A percentile compares a stretch with the other conserved stretches of the same genome.
Evolutionary conservation across 1,140 invertebrate species (phyloP).

Genomic region (Tetraneura akinire): DNA sequence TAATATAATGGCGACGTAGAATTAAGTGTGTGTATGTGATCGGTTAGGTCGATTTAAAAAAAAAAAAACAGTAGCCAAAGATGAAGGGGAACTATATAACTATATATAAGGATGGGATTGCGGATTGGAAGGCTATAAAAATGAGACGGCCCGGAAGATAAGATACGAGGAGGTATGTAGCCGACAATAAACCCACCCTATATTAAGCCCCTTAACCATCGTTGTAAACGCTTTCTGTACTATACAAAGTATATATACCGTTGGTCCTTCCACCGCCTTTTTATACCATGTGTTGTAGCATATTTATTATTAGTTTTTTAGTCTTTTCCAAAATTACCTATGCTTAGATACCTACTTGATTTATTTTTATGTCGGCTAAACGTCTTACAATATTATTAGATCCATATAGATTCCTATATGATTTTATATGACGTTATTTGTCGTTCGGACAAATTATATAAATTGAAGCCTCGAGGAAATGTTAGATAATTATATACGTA

Average conservation of each 20-base stretch:
- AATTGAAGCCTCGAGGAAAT: no score
- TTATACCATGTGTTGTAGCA: neutral
- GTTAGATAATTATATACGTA: no score
- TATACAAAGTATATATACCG: slow-evolving; percentile 46
- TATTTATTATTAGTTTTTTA: slow-evolving; percentile 43
- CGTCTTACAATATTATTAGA: no score
- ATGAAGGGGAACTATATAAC: slow-evolving; percentile 17
- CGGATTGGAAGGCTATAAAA: slow-evolving; percentile 47
- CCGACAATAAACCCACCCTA: slow-evolving; percentile 49
- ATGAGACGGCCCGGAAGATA: slow-evolving; percentile 47
- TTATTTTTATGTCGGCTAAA: neutral
- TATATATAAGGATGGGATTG: neutral
- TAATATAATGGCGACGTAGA: slow-evolving; percentile 44
- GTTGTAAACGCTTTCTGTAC: slow-evolving; percentile 50
- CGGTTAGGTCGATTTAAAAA: slow-evolving; percentile 40
- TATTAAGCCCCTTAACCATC: slow-evolving; percentile 38
- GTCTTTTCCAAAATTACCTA: neutral
- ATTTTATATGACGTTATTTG: no score
- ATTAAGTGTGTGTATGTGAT: slow-evolving; percentile 20
- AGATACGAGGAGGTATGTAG: slow-evolving; percentile 32
- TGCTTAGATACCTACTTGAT: neutral
- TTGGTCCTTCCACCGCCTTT: neutral
- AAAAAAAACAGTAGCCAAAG: neutral
- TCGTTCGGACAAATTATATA: no score
- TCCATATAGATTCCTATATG: no score